Conservation (phyloP, 1,140 invertebrate species). For the Drosophila novamexicana region DNA sequence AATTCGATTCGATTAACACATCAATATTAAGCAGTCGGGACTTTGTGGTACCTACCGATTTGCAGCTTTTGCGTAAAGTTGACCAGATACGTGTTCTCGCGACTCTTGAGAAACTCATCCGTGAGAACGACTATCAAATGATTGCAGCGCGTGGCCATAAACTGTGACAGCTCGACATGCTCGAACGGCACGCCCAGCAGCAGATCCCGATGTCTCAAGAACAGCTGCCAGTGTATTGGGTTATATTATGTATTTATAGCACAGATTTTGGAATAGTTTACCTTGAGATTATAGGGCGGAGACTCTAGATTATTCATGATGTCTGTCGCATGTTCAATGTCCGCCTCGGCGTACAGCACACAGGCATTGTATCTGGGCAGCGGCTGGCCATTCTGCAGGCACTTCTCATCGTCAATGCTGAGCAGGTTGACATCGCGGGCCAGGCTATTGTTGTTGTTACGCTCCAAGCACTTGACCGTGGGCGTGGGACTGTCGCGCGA, state of each 20-base stretch:
- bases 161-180: conserved; percentile 88
- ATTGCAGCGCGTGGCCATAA: conserved; percentile 90
- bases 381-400: conserved; percentile 85
- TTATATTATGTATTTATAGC: neutral
- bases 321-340: conserved; percentile 87
- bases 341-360: conserved; percentile 89
- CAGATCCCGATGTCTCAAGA: conserved; percentile 88
- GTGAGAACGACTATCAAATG: conserved; percentile 90
- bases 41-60: conserved; percentile 84
- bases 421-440: conserved; percentile 56
- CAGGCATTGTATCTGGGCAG: conserved; percentile 89
- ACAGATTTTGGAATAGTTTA: conserved; percentile 51
- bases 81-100: conserved; percentile 89
- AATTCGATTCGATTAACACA: neutral
- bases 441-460: conserved; percentile 61
- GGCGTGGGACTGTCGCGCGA: conserved; percentile 45
- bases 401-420: conserved; percentile 72
- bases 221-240: conserved; percentile 85
- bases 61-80: conserved; percentile 90
- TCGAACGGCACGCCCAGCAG: conserved; percentile 87
- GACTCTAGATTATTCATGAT: conserved; percentile 87
- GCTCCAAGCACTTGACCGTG: conserved; percentile 41
- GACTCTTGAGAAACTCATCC: conserved; percentile 88
- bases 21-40: neutral
- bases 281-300: conserved; percentile 86